Conservation (phyloP, 2,888 invertebrate genomes). For the Crepidodera aurea region DNA sequence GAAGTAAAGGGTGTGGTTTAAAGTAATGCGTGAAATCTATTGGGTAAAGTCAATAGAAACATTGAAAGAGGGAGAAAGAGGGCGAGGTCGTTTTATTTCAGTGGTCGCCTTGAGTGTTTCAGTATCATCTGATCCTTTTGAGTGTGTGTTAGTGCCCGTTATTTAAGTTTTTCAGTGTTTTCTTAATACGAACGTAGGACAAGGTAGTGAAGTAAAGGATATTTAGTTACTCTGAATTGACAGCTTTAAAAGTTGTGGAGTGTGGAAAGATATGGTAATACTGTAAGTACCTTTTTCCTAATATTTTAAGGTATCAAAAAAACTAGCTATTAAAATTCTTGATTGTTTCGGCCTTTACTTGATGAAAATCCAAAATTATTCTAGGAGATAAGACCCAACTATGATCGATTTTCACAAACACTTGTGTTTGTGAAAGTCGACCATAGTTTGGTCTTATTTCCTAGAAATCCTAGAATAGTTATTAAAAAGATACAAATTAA, state of each 20-base stretch:
- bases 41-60: conserved; percentile 48
- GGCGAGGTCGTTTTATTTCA: conserved; percentile 51
- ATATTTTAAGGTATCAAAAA: conserved; percentile 8
- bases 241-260: not conserved
- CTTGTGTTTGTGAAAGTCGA: too few species aligned
- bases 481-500: too few species aligned
- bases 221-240: conserved; percentile 31
- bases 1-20: conserved; percentile 48
- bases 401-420: too few species aligned
- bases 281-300: conserved; percentile 55
- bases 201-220: conserved; percentile 10
- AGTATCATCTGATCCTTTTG: conserved; percentile 5
- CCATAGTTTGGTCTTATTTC: too few species aligned
- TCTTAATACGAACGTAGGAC: not conserved
- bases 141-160: conserved; percentile 45
- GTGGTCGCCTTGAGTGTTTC: conserved; percentile 30
- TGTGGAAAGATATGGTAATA: conserved; percentile 60
- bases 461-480: too few species aligned
- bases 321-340: too few species aligned
- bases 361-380: too few species aligned
- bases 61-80: conserved; percentile 47
- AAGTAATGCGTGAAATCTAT: conserved; percentile 42
- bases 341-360: too few species aligned
- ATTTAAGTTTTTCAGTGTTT: not conserved
- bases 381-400: too few species aligned